Evolutionary conservation across 1,140 invertebrate genomes (phyloP).

Genomic region (Papilio helenus): DNA sequence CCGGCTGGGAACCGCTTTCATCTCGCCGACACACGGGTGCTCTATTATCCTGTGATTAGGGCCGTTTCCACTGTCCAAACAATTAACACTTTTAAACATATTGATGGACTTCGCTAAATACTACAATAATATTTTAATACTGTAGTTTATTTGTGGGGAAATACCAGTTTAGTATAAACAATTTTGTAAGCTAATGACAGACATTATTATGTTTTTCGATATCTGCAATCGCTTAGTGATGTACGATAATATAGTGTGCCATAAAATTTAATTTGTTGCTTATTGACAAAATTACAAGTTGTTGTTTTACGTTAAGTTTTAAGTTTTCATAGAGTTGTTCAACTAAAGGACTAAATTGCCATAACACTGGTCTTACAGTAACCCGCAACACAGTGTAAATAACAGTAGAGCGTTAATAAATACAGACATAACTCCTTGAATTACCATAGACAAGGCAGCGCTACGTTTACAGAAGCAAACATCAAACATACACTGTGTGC

Average conservation of each 20-base stretch:
- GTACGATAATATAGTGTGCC: too few relatives aligned
- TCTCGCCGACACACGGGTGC: conserved; percentile 61
- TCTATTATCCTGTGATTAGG: conserved; percentile 45
- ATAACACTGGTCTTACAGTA: conserved; percentile 35
- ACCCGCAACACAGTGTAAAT: conserved; percentile 15
- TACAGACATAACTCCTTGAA: conserved; percentile 21
- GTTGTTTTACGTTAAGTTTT: too few relatives aligned
- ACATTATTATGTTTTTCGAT: too few relatives aligned
- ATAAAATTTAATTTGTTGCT: too few relatives aligned
- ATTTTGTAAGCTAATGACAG: too few relatives aligned
- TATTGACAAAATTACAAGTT: too few relatives aligned
- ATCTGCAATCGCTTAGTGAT: too few relatives aligned
- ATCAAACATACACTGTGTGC: background rate
- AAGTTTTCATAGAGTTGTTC: too few relatives aligned
- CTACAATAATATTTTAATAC: background rate
- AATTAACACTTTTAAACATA: background rate
- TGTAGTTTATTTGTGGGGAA: background rate
- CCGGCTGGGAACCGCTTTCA: conserved; percentile 64
- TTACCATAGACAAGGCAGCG: conserved; percentile 22
- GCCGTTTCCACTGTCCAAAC: conserved; percentile 13
- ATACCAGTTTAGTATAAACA: too few relatives aligned
- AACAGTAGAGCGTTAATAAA: conserved; percentile 34
- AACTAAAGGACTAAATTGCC: too few relatives aligned
- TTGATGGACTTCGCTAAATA: background rate
- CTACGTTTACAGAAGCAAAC: conserved; percentile 22